A percentile compares a stretch with the other conserved stretches of the same genome.
These are phyloP conservation scores for Ameiurus melas DNA, from an alignment of 2,113 vertebrate species.

Conservation along the genomic window DNA sequence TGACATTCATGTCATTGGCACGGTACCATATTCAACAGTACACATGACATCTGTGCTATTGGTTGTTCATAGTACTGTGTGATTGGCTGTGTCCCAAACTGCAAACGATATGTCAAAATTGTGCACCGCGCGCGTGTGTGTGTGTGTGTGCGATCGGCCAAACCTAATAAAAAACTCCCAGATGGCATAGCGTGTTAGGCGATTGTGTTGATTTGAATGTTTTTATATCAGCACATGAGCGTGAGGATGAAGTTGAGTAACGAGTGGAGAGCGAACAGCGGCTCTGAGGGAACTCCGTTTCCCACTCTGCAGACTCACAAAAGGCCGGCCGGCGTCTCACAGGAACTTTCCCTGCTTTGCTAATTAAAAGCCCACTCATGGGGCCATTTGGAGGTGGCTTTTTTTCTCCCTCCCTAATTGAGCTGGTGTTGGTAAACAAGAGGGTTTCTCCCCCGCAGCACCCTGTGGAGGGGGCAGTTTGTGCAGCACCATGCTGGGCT, in stretches of 20 bases:
- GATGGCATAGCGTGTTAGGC: neutral
- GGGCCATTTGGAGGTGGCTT: constrained; percentile 46
- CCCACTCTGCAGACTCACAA: constrained; percentile 16
- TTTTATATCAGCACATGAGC: neutral
- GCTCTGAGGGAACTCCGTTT: neutral
- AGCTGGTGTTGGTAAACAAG: constrained; percentile 51
- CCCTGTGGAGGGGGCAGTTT: constrained; percentile 51
- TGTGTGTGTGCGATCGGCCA: neutral
- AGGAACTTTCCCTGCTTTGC: constrained; percentile 34
- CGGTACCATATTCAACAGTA: neutral
- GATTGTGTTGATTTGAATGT: neutral
- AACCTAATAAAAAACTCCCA: constrained; percentile 1
- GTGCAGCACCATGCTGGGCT: constrained; percentile 48
- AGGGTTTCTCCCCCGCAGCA: constrained; percentile 45
- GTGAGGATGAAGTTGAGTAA: neutral
- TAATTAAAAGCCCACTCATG: constrained; percentile 55
- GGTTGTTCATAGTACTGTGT: neutral
- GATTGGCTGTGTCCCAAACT: neutral
- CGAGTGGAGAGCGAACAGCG: neutral
- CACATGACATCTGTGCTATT: neutral
- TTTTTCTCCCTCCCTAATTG: constrained; percentile 48
- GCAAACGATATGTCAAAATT: neutral
- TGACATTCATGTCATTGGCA: neutral
- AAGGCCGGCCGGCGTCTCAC: constrained; percentile 27
- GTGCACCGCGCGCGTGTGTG: neutral